Conservation (phyloP, 2,113 vertebrate genomes). For the Leptodactylus fuscus region DNA sequence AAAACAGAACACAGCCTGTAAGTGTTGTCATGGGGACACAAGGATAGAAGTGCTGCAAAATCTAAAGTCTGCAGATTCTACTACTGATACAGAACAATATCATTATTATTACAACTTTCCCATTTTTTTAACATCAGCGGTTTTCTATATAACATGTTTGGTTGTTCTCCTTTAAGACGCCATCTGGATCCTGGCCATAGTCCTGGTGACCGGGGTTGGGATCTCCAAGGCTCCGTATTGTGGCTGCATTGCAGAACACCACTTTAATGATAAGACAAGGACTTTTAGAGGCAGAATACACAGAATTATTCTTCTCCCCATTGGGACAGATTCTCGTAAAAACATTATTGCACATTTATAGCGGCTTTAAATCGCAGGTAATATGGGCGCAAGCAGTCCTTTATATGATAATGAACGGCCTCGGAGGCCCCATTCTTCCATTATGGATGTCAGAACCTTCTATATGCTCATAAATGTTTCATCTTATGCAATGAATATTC, state of each 20-base stretch:
- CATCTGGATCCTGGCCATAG: no score
- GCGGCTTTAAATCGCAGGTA: conserved; percentile 24
- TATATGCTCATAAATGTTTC: conserved; percentile 4
- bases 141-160: no score
- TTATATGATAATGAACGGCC: conserved; percentile 12
- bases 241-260: neutral
- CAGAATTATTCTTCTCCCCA: conserved; percentile 5
- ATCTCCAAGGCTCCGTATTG: neutral
- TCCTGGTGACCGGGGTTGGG: no score
- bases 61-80: neutral
- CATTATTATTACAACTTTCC: no score
- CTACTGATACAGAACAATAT: no score
- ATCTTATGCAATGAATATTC: conserved; percentile 10
- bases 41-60: no score
- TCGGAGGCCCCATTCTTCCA: neutral
- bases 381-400: neutral
- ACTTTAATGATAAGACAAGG: neutral
- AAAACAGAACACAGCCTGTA: no score
- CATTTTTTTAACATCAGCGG: no score
- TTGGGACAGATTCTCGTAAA: neutral
- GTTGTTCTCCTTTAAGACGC: no score
- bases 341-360: conserved; percentile 39
- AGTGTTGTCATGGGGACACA: no score
- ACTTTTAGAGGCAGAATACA: neutral
- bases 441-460: neutral